Base-by-base conservation (phyloP, 53 echinoderm and acorn worm genomes). In the Zoroaster sp. region DNA sequence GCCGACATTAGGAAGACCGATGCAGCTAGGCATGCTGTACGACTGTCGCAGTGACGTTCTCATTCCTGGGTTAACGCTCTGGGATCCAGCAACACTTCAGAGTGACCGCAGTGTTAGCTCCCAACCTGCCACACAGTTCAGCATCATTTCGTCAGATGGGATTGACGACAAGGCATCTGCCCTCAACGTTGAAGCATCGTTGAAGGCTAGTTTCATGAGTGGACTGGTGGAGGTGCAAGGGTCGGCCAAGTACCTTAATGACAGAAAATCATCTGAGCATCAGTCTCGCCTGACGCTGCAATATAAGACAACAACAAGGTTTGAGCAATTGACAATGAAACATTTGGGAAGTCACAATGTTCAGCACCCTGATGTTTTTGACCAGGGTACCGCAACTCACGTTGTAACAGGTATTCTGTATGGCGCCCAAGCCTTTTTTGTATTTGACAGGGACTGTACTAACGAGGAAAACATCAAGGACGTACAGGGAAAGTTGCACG, bases 401-500 rank as follows among this genome's bases (percentile, higher is more conserved):
- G 89, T 89, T 3, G 89, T 93, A 35, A 75, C 68, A 37, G 93
- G 77, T 10, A 83, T 89, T 13, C 40, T 77, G 28, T 93, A 89
- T 77, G 93, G 93, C 13, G 93, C 83, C 12, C 89, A 93, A 46
- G 85, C 93, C 0, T 86, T 93, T 52, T 93, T 93, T 42, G 93
- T 93, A 5, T 93, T 93, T 30, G 86, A 93, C 37, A 89, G 69
- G 40, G 39, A 78, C 8, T 74, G 34, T 9, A 32, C 33, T 1
- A 37, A 18, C 2, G 89, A 41, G 43, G 89, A 89, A 35, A 49
- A 66, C 21, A 38, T 35, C 35, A 0, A 79, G 37, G 46, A 89
- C 30, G 79, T 78, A 20, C 69, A 69, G 31, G 89, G 89, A 15
- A 31, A 36, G 23, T 11, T 89, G 42, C 35, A 80, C 46, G 89